Percentiles rank a stretch among this genome's conserved stretches.
Evolutionary conservation across 92 coral and sea anemone species (phyloP).

Genomic region (Siderastrea siderea): DNA sequence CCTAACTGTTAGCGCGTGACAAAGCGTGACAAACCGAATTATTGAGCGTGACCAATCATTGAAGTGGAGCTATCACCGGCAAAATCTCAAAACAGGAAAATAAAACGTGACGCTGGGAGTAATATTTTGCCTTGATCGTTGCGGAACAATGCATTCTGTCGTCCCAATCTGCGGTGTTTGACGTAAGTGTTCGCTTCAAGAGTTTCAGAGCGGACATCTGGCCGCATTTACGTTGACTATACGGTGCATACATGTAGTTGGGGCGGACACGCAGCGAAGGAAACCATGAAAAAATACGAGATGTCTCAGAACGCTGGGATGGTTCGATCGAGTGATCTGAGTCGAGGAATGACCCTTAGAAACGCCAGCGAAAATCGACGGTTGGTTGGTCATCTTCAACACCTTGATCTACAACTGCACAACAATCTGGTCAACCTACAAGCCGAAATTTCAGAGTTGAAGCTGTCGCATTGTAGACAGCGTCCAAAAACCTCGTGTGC

Average conservation of each 20-base stretch:
- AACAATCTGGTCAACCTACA: conserved; percentile 87
- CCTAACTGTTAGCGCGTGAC: not conserved
- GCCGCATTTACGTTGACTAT: not conserved
- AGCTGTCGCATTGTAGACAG: conserved; percentile 48
- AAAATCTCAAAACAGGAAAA: not conserved
- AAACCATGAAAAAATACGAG: conserved; percentile 1
- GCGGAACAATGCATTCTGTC: not conserved
- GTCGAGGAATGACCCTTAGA: conserved; percentile 81
- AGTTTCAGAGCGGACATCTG: not conserved
- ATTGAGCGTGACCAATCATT: not conserved
- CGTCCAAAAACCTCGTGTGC: conserved; percentile 3
- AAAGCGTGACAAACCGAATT: conserved; percentile 1
- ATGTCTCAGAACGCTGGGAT: not conserved
- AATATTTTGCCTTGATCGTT: conserved; percentile 18
- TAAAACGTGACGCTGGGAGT: conserved; percentile 13
- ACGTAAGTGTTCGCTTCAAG: not conserved
- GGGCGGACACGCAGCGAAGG: not conserved
- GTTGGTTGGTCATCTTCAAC: conserved; percentile 77
- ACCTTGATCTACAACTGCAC: conserved; percentile 82
- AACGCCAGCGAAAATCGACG: conserved; percentile 89
- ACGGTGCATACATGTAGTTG: not conserved
- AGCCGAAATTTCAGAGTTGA: conserved; percentile 87
- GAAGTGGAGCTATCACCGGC: not conserved
- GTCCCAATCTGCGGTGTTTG: not conserved
- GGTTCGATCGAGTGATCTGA: conserved; percentile 72